Evolutionary conservation across 1,140 invertebrate genomes (phyloP).

Genomic region (Parapsyche elsis): DNA sequence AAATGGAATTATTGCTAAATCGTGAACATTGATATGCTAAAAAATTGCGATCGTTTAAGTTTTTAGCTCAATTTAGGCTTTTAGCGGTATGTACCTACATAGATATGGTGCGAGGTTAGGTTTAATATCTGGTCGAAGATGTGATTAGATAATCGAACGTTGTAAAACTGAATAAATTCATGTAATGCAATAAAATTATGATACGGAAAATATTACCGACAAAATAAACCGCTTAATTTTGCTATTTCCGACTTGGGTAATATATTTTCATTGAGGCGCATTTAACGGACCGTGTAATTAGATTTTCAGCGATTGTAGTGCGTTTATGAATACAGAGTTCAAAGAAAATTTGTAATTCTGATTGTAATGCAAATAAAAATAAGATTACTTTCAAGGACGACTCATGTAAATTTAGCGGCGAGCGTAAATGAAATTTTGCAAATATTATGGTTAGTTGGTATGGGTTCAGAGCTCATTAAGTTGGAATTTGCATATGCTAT

Average conservation of each 20-base stretch:
- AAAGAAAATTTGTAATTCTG: too few species aligned
- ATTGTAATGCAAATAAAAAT: too few species aligned
- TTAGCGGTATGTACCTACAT: too few species aligned
- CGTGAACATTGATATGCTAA: neutral
- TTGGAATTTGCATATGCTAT: slow-evolving; percentile 1
- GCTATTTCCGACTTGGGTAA: slow-evolving; percentile 47
- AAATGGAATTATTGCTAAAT: slow-evolving; percentile 9
- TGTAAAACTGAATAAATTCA: neutral
- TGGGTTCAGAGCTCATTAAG: too few species aligned
- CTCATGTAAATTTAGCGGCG: too few species aligned
- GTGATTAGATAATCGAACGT: neutral
- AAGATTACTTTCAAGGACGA: too few species aligned
- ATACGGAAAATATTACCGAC: slow-evolving; percentile 28
- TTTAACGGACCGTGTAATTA: slow-evolving; percentile 52
- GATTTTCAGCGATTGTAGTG: slow-evolving; percentile 44
- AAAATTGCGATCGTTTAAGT: too few species aligned
- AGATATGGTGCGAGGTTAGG: neutral
- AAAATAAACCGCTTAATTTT: slow-evolving; percentile 28
- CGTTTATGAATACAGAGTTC: neutral
- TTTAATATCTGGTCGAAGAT: neutral
- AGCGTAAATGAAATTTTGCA: too few species aligned
- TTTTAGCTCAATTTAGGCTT: too few species aligned
- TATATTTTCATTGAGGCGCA: slow-evolving; percentile 43
- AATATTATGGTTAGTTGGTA: too few species aligned
- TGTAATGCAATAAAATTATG: neutral